phyloP scores from a whole-genome alignment of 2,888 invertebrate genomes.

The Clanis bilineata region DNA sequence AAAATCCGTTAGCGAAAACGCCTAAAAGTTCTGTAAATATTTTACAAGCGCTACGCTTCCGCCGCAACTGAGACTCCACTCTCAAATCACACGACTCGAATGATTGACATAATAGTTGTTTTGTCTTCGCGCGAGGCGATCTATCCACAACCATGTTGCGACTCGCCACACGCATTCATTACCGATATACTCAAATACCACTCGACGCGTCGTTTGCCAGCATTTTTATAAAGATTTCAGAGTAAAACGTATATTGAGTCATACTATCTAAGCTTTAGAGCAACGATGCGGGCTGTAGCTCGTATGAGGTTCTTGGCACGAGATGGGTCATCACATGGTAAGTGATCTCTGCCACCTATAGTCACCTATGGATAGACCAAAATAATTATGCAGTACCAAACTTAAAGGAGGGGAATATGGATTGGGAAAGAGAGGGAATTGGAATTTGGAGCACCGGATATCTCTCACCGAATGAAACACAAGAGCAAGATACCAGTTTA shows the following conservation, averaged over 20 bases:
- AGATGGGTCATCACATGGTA: too few species aligned
- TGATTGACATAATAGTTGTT: conserved; percentile 40
- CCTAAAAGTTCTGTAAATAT: background rate
- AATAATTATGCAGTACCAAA: too few species aligned
- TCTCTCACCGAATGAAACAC: too few species aligned
- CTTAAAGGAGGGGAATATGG: too few species aligned
- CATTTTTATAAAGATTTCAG: background rate
- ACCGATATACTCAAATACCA: background rate
- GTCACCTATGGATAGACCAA: too few species aligned
- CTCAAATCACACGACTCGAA: conserved; percentile 34
- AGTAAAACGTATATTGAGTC: background rate
- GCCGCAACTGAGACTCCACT: conserved; percentile 23
- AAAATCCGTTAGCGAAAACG: too few species aligned
- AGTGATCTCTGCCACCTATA: too few species aligned
- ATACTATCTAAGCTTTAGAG: background rate
- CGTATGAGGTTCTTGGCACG: too few species aligned
- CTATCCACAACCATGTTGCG: conserved; percentile 20
- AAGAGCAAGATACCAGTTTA: too few species aligned
- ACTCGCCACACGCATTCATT: conserved; percentile 8
- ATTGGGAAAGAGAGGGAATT: too few species aligned
- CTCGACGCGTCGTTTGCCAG: background rate
- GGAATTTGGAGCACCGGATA: too few species aligned
- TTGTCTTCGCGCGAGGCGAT: conserved; percentile 23
- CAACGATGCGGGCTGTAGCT: too few species aligned
- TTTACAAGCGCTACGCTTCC: conserved; percentile 1